Base-by-base conservation (phyloP, 2,888 invertebrate species). In the Latrodectus elegans region DNA sequence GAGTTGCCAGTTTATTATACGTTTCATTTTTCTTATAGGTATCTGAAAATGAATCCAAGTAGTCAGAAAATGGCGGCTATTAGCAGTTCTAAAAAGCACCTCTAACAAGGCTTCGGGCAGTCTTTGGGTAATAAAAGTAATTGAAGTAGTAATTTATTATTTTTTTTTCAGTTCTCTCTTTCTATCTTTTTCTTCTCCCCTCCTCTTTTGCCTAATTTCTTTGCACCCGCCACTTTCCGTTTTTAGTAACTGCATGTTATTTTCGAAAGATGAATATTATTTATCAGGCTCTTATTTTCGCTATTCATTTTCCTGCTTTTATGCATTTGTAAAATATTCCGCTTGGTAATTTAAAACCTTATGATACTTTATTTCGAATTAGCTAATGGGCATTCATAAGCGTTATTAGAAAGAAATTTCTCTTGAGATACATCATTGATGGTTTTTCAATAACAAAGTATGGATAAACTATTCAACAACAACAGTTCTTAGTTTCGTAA, bases 91-190 rank as follows among this genome's bases (percentile, higher is more conserved):
- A 26, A 51, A 67, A 76, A 67, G 76, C 67, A 76, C 65, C 51
- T 53, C 78, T 55, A 15, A 26, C 52, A 15, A 68, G 26, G 55
- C 78, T 78, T 78, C 78, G 38, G 78, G 78, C 78, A 53, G 53
- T 78, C 67, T 78, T 78, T 68, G 67, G 78, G 78, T 70, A 68
- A 78, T 78, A 78, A 78, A 78, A 78, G 55, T 78, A 78, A 78
- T 78, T 78, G 78, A 70, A 53, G 78, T 49, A 70, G 78, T 78
- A 68, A 78, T 68, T 68, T 68, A 68, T 68, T 22, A 22, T 22
- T 22, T 22, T 68, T 68, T 38, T 38, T 38, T 17, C n/a, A 17
- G 22, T 22, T 68, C 17, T 68, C 12, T 22, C 12, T 68, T 78
- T 65, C 65, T 65, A 12, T 38, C 12, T 26, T 60, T 60, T 60